Conservation (phyloP, 1,140 invertebrate genomes). For the Nasonia giraulti region DNA sequence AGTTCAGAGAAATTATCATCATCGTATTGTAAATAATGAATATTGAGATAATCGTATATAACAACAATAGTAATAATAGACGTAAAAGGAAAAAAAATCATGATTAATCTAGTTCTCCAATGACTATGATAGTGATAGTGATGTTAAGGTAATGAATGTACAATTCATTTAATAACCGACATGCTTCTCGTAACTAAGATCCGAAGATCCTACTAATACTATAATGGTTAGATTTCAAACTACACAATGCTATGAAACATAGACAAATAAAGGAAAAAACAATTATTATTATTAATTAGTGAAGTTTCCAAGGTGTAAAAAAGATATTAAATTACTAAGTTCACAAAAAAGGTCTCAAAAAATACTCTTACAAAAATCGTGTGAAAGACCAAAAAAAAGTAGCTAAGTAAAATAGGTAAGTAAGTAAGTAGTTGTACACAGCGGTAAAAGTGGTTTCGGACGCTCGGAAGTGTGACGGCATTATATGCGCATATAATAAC, state of each 20-base stretch:
- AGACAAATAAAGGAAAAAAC: constrained; percentile 54
- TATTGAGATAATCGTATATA: constrained; percentile 46
- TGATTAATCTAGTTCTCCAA: constrained; percentile 33
- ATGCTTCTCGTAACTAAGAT: constrained; percentile 55
- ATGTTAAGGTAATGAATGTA: constrained; percentile 52
- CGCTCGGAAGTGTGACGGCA: constrained; percentile 51
- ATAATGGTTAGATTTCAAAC: constrained; percentile 55
- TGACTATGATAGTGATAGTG: constrained; percentile 51
- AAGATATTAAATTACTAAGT: constrained; percentile 43
- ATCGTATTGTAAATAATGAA: constrained; percentile 39
- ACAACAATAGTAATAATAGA: constrained; percentile 50
- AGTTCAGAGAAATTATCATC: constrained; percentile 45
- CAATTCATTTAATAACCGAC: constrained; percentile 54
- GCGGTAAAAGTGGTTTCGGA: constrained; percentile 52
- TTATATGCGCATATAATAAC: background rate
- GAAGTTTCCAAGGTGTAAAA: constrained; percentile 47
- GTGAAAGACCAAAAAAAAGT: constrained; percentile 35
- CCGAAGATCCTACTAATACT: constrained; percentile 54
- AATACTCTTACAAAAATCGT: constrained; percentile 45
- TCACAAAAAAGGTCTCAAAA: constrained; percentile 27
- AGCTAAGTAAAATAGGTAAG: constrained; percentile 13
- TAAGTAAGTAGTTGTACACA: background rate
- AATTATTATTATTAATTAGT: constrained; percentile 53
- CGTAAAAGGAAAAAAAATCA: constrained; percentile 36
- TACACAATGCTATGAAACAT: constrained; percentile 55